Conservation (phyloP, 1,140 invertebrate species). For the Ylistrum balloti region DNA sequence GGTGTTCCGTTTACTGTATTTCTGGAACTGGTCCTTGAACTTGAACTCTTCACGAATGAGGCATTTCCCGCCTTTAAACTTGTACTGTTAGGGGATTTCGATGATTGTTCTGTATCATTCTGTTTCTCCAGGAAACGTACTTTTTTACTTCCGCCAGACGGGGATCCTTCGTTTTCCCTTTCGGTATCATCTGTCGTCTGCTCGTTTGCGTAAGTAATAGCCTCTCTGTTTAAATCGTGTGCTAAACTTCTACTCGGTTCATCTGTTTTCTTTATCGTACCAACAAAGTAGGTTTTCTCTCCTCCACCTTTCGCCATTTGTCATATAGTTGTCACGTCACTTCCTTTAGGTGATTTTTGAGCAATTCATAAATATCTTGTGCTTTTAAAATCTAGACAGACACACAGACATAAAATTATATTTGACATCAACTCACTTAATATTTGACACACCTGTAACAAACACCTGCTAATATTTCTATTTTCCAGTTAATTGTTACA, state of each 20-base stretch:
- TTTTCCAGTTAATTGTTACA: too few species aligned
- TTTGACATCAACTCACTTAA: too few species aligned
- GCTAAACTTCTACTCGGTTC: not conserved
- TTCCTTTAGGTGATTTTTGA: not conserved
- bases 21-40: too few species aligned
- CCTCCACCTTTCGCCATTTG: slow-evolving; percentile 5
- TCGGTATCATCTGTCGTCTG: not conserved
- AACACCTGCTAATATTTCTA: too few species aligned
- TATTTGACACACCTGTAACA: too few species aligned
- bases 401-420: too few species aligned
- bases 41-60: too few species aligned
- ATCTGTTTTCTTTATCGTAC: not conserved
- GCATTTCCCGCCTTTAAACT: too few species aligned
- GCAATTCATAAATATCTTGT: too few species aligned
- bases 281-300: not conserved
- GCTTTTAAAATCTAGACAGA: too few species aligned
- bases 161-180: not conserved
- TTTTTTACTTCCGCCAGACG: not conserved
- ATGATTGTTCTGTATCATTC: not conserved
- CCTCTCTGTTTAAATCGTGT: not conserved
- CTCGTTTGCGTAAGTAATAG: not conserved
- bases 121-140: not conserved
- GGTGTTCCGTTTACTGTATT: too few species aligned
- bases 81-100: too few species aligned
- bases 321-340: not conserved